Base-by-base conservation (phyloP, 2,797 vertebrate genomes). In the Melanotaenia maccullochi region DNA sequence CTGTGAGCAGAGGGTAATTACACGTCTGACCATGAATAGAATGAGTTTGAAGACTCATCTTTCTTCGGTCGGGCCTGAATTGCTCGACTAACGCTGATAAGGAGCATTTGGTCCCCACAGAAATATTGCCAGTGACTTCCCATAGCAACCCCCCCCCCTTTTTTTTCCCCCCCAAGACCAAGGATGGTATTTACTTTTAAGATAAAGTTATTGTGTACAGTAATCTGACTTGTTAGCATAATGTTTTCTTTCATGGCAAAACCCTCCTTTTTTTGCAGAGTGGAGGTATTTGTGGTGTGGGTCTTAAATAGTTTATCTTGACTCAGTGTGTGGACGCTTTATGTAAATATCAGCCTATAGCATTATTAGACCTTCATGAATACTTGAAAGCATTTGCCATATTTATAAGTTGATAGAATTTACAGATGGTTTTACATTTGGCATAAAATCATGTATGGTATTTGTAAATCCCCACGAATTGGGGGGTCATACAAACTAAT, bases 1-100 rank as follows among this genome's bases (percentile, higher is more conserved):
- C 97, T 95, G 94, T 96, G 96, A 97, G 96, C 96, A 90, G 93
- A 95, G 96, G 96, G 96, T 98, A 99, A 99, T 99, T 98, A 98
- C 96, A 98, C 94, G 97, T 97, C 96, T 94, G 95, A 94, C 93
- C 92, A 93, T 97, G 96, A 99, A 98, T 97, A 96, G 96, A 93
- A 92, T 93, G 92, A 90, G 90, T 96, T 97, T 96, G 96, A 96
- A 95, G 97, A 97, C 96, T 94, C 96, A 95, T 94, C 96, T 96
- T 97, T 97, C 96, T 97, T 95, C 93, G 88, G 92, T 92, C 84
- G 76, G 91, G 91, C 93, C 91, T 95, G 95, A 97, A 96, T 96
- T 95, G 96, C 91, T 94, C 93, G 92, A 94, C 93, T 93, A 95
- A 94, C 93, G 88, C 90, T 96, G 96, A 97, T 96, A 96, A 97